Evolutionary conservation across 2,888 invertebrate genomes (phyloP), one percentile per base, ranked within the genome.

Genomic region (Dilophus febrilis): DNA sequence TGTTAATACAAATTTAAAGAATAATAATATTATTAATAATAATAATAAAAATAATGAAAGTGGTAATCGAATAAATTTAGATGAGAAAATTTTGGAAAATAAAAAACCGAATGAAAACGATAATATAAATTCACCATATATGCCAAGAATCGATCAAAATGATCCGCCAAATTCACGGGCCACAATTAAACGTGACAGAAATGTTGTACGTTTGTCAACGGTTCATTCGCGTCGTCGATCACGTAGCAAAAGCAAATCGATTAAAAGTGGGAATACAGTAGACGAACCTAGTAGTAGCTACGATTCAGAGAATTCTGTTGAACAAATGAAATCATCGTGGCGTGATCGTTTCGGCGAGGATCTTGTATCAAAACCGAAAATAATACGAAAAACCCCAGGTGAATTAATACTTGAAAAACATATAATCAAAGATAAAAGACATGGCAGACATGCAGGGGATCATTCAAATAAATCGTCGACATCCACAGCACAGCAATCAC

Each of bases 371-470:
- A 47, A 58, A 36, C 48, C 50, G 3, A 54, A 52, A 44, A 50
- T 51, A 13, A 48, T 50, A 19, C 73, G 72, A 52, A 79, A 78
- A 54, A 69, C 76, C 1, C 68, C 79, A 2, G 84, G 84, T 1
- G 81, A 82, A 47, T 64, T 77, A 47, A 62, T 86, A 40, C 70
- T 80, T 16, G 84, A 86, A 57, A 82, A 84, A 54, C 79, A 77
- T 53, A 60, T 73, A 33, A 74, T 83, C 19, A 72, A 70, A 50
- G 71, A 77, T 51, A 66, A 70, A 51, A 59, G 68, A 6, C 22
- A 22, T 22, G 49, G 55, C 56, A 22, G 57, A 58, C 26, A 42
- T 46, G 41, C 45, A n/a, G n/a, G n/a, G n/a, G n/a, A n/a, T n/a
- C n/a, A n/a, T n/a, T n/a, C n/a, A n/a, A n/a, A n/a, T n/a, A n/a